Conservation (phyloP, 2,888 invertebrate genomes). For the Gisinianus flammeolus region DNA sequence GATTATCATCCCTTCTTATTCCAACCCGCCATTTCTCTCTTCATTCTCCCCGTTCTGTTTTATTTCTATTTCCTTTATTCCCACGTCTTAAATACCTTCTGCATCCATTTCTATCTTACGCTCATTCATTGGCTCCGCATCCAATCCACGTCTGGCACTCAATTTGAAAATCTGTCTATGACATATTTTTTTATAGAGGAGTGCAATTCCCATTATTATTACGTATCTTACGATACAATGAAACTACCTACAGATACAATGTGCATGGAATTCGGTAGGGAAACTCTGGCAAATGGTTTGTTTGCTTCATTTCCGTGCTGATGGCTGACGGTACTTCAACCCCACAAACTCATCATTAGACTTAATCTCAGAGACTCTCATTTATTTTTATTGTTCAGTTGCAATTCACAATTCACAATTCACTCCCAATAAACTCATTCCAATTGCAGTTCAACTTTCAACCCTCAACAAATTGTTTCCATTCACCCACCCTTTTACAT, state of each 20-base stretch:
- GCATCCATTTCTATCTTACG: neutral
- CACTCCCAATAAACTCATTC: too few species aligned
- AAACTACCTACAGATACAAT: too few species aligned
- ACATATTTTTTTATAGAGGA: neutral
- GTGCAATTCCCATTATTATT: neutral
- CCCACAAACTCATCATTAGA: slow-evolving; percentile 2
- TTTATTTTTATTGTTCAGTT: neutral
- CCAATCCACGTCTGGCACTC: too few species aligned
- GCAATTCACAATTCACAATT: too few species aligned
- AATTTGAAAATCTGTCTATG: neutral
- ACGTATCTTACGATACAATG: neutral
- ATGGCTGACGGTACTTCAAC: neutral
- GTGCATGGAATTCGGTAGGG: too few species aligned
- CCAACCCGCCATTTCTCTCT: neutral
- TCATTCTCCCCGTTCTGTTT: neutral
- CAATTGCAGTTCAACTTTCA: too few species aligned
- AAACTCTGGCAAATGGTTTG: neutral
- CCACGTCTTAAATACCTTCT: neutral
- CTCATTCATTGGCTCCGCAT: too few species aligned
- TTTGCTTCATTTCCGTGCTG: neutral
- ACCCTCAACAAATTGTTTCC: too few species aligned
- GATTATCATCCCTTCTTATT: slow-evolving; percentile 17
- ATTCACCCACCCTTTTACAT: too few species aligned
- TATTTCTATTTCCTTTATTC: neutral
- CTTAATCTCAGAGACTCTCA: slow-evolving; percentile 4